phyloP scores from a whole-genome alignment of 2,888 invertebrate genomes.

The Pandemis cinnamomeana region DNA sequence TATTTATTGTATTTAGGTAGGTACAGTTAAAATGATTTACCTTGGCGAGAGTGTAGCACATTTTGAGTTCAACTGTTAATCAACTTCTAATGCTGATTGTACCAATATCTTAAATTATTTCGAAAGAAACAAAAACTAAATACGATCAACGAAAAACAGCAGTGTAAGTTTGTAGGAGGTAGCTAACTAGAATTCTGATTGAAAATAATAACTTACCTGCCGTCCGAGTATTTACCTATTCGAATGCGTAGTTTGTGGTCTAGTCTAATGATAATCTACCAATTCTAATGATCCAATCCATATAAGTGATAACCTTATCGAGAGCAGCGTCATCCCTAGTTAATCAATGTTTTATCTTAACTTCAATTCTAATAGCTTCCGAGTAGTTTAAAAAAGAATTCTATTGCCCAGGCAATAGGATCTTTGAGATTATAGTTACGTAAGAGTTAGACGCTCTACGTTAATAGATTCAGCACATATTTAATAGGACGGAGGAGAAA shows the following conservation, averaged over 20 bases:
- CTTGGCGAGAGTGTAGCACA: too few species aligned
- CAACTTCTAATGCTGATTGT: too few species aligned
- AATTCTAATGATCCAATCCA: neutral
- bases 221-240: neutral
- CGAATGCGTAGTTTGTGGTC: neutral
- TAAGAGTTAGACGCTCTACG: constrained; percentile 2
- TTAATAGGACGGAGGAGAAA: constrained; percentile 11
- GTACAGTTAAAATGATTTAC: too few species aligned
- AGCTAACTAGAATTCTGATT: too few species aligned
- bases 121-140: too few species aligned
- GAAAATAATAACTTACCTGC: too few species aligned
- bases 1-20: too few species aligned
- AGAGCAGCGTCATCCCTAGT: constrained; percentile 15
- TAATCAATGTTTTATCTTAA: constrained; percentile 4
- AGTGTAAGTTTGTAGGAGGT: too few species aligned
- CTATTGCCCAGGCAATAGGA: constrained; percentile 1
- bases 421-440: neutral
- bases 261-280: neutral
- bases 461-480: constrained; percentile 4
- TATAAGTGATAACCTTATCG: constrained; percentile 7
- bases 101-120: too few species aligned
- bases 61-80: too few species aligned
- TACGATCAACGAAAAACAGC: too few species aligned
- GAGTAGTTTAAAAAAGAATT: neutral
- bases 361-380: neutral